Evolutionary conservation across 2,888 invertebrate species (phyloP).

Genomic region (Phlogophora meticulosa): DNA sequence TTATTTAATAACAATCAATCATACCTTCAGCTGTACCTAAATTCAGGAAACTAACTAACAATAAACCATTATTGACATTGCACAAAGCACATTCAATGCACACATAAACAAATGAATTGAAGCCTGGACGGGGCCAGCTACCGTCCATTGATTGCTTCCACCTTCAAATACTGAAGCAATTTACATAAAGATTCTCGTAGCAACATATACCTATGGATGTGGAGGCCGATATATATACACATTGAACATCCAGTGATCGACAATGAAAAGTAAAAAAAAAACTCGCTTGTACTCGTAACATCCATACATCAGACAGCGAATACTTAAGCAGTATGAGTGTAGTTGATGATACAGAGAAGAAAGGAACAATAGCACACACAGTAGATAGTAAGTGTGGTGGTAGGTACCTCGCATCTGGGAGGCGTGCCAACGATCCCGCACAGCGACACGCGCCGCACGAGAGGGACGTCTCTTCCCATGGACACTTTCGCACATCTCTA

Average conservation of each 20-base stretch:
- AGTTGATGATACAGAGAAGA: constrained; percentile 60
- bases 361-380: constrained; percentile 63
- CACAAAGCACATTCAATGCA: constrained; percentile 61
- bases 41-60: constrained; percentile 11
- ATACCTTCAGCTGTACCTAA: neutral
- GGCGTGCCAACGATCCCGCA: constrained; percentile 75
- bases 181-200: constrained; percentile 46
- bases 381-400: constrained; percentile 60
- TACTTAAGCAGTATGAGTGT: constrained; percentile 61
- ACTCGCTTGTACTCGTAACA: constrained; percentile 33
- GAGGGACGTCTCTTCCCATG: constrained; percentile 80
- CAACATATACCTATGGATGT: constrained; percentile 34
- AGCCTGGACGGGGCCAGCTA: constrained; percentile 47
- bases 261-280: constrained; percentile 36
- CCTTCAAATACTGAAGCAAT: constrained; percentile 44
- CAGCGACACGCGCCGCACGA: constrained; percentile 79
- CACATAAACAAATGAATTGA: constrained; percentile 53
- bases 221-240: constrained; percentile 34
- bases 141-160: constrained; percentile 52
- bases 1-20: constrained; percentile 3
- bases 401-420: constrained; percentile 77
- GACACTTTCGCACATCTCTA: constrained; percentile 73
- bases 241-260: constrained; percentile 62
- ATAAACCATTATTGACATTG: constrained; percentile 40
- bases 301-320: constrained; percentile 52